Conservation (phyloP, 2,113 vertebrate genomes). For the Struthidea cinerea region DNA sequence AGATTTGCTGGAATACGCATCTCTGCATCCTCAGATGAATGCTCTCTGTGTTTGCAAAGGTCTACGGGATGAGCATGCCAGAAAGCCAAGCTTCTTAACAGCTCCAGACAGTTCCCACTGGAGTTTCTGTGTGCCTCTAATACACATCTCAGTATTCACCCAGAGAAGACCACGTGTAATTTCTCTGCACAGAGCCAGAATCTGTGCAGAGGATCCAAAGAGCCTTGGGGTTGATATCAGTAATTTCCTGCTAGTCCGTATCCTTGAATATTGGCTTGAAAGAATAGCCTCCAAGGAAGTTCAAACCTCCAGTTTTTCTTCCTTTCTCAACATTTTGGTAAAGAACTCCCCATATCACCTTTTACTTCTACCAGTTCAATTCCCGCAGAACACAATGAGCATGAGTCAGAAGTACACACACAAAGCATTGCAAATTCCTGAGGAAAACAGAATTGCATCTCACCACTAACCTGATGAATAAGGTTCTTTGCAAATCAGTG, state of each 20-base stretch:
- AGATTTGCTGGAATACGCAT: not conserved
- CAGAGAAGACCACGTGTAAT: accelerated
- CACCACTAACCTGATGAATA: not conserved
- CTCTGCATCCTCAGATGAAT: not conserved
- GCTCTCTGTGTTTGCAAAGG: not conserved
- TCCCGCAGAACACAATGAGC: not conserved
- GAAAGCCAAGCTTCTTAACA: not conserved
- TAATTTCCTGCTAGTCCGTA: not conserved
- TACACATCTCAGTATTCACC: not conserved
- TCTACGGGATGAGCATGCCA: not conserved
- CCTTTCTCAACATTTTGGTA: not conserved
- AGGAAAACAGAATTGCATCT: not conserved
- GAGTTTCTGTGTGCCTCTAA: not conserved
- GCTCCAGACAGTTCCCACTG: not conserved
- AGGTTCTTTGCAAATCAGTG: not conserved
- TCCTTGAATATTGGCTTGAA: not conserved
- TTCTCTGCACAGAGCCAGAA: not conserved
- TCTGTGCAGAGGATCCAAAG: not conserved
- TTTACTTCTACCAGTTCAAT: not conserved
- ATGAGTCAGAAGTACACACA: not conserved
- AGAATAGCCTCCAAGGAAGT: not conserved
- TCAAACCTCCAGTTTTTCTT: not conserved
- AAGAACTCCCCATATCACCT: not conserved
- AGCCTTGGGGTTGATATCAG: not conserved
- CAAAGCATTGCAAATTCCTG: not conserved